phyloP scores from a whole-genome alignment of 2,888 invertebrate species.

The Polydrusus pterygomalis region DNA sequence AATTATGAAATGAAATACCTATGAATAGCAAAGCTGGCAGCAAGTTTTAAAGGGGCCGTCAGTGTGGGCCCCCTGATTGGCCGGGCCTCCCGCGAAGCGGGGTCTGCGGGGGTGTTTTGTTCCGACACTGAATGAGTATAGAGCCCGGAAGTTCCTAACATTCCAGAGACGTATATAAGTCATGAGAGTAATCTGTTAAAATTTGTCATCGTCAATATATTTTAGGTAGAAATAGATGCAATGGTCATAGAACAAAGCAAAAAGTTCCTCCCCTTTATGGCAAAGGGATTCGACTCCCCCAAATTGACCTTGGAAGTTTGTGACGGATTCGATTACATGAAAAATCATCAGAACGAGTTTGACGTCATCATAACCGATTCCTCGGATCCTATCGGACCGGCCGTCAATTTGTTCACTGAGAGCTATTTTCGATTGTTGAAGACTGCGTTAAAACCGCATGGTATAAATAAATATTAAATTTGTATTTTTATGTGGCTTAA shows the following conservation, averaged over 20 bases:
- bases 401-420: slow-evolving; percentile 76
- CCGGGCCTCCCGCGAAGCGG: too few species aligned
- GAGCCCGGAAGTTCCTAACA: too few species aligned
- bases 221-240: slow-evolving; percentile 94
- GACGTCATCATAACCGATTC: slow-evolving; percentile 99
- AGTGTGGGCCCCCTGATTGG: too few species aligned
- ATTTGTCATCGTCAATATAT: too few species aligned
- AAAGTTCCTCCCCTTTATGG: slow-evolving; percentile 92
- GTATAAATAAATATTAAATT: slow-evolving; percentile 73
- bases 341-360: slow-evolving; percentile 87
- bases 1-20: too few species aligned
- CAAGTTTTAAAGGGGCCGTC: too few species aligned
- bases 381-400: slow-evolving; percentile 95
- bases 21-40: too few species aligned
- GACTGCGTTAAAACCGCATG: slow-evolving; percentile 86
- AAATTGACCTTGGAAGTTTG: slow-evolving; percentile 84
- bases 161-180: too few species aligned
- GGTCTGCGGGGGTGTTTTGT: too few species aligned
- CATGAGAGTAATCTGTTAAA: too few species aligned
- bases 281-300: slow-evolving; percentile 87
- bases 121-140: too few species aligned
- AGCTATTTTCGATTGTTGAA: slow-evolving; percentile 80
- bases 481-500: neutral
- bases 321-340: slow-evolving; percentile 97
- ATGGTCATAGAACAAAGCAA: slow-evolving; percentile 93